Percentiles rank a stretch among this genome's conserved stretches.
Evolutionary conservation across 2,888 invertebrate genomes (phyloP).

Genomic region (Corythucha ciliata): DNA sequence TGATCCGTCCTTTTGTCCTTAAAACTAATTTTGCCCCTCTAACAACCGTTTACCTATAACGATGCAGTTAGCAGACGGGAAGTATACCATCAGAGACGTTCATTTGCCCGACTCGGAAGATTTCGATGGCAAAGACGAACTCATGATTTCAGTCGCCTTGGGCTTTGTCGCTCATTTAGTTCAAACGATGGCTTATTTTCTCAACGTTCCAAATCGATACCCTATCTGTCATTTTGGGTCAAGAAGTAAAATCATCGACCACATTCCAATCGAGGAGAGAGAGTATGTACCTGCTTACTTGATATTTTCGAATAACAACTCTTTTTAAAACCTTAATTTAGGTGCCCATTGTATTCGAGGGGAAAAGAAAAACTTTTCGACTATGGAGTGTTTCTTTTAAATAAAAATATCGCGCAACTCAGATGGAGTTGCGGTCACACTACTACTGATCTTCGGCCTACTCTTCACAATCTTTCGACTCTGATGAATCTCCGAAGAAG

Average conservation of each 20-base stretch:
- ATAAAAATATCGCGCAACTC: conserved; percentile 90
- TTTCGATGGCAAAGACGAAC: conserved; percentile 54
- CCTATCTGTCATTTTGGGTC: conserved; percentile 73
- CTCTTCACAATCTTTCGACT: conserved; percentile 61
- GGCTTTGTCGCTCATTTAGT: conserved; percentile 79
- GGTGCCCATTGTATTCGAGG: conserved; percentile 73
- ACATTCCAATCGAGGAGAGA: conserved; percentile 57
- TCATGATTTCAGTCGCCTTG: conserved; percentile 70
- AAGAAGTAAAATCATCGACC: conserved; percentile 69
- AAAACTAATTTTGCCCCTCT: too few species aligned
- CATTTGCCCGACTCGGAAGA: conserved; percentile 61
- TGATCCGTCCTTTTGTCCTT: too few species aligned
- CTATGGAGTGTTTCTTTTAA: conserved; percentile 83
- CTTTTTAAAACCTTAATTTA: conserved; percentile 42
- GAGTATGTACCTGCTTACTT: conserved; percentile 46
- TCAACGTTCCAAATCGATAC: conserved; percentile 79
- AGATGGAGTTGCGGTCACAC: conserved; percentile 65
- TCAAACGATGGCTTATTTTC: conserved; percentile 67
- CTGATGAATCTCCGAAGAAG: conserved; percentile 39
- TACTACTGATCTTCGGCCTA: conserved; percentile 64
- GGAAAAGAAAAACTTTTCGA: conserved; percentile 73
- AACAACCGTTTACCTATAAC: too few species aligned
- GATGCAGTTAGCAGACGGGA: conserved; percentile 45
- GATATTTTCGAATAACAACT: neutral
- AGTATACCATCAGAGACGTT: conserved; percentile 56